These are phyloP conservation scores for Schrankia costaestrigalis DNA, from an alignment of 2,888 invertebrate species.

Conservation along the genomic window DNA sequence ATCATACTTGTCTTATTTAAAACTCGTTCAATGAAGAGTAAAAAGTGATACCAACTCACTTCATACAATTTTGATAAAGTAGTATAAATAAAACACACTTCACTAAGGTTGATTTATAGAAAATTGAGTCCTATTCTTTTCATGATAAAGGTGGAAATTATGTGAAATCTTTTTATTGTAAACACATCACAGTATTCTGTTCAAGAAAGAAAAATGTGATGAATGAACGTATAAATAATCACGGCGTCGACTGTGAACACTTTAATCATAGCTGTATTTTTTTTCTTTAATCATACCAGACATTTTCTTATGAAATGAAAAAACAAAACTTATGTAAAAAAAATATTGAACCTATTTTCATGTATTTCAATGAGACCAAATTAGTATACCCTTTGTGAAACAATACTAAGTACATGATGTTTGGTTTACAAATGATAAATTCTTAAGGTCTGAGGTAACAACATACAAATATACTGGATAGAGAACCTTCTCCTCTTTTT, in stretches of 20 bases:
- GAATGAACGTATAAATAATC: constrained; percentile 62
- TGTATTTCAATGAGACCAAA: no score
- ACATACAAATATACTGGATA: no score
- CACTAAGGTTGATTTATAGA: constrained; percentile 10
- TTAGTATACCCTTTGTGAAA: no score
- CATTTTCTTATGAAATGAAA: constrained; percentile 1
- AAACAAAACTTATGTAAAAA: no score
- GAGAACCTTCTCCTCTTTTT: no score
- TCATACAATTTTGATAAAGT: constrained; percentile 35
- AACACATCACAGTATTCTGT: constrained; percentile 32
- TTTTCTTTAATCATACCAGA: constrained; percentile 21
- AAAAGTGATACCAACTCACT: no score
- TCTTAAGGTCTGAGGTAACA: no score
- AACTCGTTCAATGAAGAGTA: no score
- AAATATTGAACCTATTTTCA: no score
- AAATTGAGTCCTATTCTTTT: constrained; percentile 29
- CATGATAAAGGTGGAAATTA: constrained; percentile 29
- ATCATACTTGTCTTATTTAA: no score
- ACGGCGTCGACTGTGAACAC: constrained; percentile 39
- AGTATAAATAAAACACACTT: constrained; percentile 19
- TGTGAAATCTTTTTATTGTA: constrained; percentile 23
- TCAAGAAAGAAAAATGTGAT: constrained; percentile 51
- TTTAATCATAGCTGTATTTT: constrained; percentile 49
- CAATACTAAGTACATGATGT: no score
- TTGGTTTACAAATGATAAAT: no score